phyloP scores from a whole-genome alignment of 1,140 invertebrate species.

The Drosophila miranda region DNA sequence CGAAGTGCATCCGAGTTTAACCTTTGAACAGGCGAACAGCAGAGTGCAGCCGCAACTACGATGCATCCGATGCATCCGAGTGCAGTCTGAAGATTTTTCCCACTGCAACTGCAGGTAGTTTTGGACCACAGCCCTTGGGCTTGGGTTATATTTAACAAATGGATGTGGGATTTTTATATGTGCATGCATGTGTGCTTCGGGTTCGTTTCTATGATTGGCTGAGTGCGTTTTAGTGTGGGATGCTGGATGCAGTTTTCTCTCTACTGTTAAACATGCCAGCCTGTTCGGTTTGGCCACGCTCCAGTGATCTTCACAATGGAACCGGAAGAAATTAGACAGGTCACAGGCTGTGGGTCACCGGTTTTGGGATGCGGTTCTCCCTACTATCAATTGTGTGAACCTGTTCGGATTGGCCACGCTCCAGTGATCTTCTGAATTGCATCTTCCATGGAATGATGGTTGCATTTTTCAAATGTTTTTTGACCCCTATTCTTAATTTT shows the following conservation, averaged over 20 bases:
- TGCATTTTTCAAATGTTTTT: no score
- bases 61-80: constrained; percentile 7
- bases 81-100: constrained; percentile 15
- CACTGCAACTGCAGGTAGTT: not conserved
- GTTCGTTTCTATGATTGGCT: constrained; percentile 20
- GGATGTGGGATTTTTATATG: constrained; percentile 14
- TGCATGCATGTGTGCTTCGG: constrained; percentile 3
- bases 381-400: constrained; percentile 1
- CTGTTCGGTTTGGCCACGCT: no score
- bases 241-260: constrained; percentile 27
- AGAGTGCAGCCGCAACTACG: constrained; percentile 9
- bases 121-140: constrained; percentile 1
- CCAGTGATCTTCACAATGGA: no score
- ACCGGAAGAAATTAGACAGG: not conserved
- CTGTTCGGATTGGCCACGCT: no score
- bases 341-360: no score
- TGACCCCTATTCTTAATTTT: not conserved
- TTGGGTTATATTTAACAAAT: constrained; percentile 36
- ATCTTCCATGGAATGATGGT: not conserved
- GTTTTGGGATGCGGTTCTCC: constrained; percentile 3
- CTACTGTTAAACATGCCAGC: no score
- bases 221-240: constrained; percentile 22
- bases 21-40: constrained; percentile 53
- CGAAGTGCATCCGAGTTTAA: constrained; percentile 60
- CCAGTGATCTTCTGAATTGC: no score